Evolutionary conservation across 1,140 invertebrate species (phyloP), one percentile per base, ranked within the genome.

Genomic region (Drosophila bifasciata): DNA sequence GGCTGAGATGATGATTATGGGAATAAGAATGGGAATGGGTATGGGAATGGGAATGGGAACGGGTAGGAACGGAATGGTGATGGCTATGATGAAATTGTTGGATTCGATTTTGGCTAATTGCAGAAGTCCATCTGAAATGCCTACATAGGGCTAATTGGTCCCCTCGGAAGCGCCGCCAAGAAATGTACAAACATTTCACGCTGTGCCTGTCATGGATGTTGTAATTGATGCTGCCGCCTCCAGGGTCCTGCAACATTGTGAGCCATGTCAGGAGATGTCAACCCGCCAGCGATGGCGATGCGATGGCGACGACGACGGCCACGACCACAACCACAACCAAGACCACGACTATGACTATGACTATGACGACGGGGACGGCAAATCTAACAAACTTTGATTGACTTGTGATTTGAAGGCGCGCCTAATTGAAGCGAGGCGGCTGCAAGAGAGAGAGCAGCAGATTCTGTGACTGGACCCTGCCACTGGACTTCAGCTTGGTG

Each of bases 131-230:
- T 81, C 72, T 85, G 83, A 77, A 86, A 85, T 85, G 81, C 81
- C 81, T 81, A 81, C 81, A 81, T 85, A 86, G 77, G 77, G 68
- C 81, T 85, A 85, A 85, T 85, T 85, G 81, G 81, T 85, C 81
- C 77, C 81, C 78, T 86, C 77, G 81, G 81, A 86, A 85, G 81
- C 81, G 81, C 81, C 81, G 81, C 73, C 75, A 72, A 81, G 73
- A 88, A 79, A 85, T 85, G 77, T 86, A 85, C 81, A 86, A 85
- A 85, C 81, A 88, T 85, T 85, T 85, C 81, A 85, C 81, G 81
- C 81, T 86, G 81, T 81, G 81, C 50, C 81, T 86, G 81, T 85
- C 81, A 86, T 85, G 79, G 83, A 86, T 86, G 81, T 81, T 88
- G 81, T 85, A 85, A 85, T 86, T 85, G 81, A 85, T 85, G 81